Percentiles rank a stretch among this genome's conserved stretches.
These are phyloP conservation scores for Gnathonemus echidnorhynchus DNA, from an alignment of 2,113 vertebrate species.

Conservation along the genomic window DNA sequence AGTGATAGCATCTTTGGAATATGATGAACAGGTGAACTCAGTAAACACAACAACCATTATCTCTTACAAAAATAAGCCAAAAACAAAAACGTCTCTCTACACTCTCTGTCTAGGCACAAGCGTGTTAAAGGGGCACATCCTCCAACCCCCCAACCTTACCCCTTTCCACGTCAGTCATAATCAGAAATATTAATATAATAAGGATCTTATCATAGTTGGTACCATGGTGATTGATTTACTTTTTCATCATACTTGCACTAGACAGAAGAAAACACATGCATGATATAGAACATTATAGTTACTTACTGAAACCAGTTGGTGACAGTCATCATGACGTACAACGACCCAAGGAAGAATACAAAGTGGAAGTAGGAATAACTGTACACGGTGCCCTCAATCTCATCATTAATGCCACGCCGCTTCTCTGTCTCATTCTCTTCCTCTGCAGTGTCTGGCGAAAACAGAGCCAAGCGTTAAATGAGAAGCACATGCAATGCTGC, in stretches of 20 bases:
- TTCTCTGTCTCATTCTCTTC: constrained; percentile 58
- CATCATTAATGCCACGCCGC: constrained; percentile 79
- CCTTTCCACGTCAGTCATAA: not conserved
- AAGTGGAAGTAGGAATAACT: constrained; percentile 89
- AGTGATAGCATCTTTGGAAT: not conserved
- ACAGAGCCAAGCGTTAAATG: constrained; percentile 46
- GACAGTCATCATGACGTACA: constrained; percentile 96
- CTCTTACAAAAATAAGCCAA: not conserved
- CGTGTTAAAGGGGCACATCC: not conserved
- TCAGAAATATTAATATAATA: not conserved
- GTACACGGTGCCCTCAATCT: constrained; percentile 77
- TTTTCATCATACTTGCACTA: not conserved
- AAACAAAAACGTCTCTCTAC: not conserved
- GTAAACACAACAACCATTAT: not conserved
- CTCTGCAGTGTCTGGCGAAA: constrained; percentile 61
- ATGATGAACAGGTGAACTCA: not conserved
- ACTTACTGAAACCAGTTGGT: constrained; percentile 99
- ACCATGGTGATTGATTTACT: not conserved
- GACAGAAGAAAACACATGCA: not conserved
- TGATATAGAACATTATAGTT: not conserved
- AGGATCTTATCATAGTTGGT: not conserved
- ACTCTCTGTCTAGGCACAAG: not conserved
- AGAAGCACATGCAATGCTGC: not conserved
- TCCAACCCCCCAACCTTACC: not conserved
- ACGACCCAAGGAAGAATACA: constrained; percentile 87